Base-by-base conservation (phyloP, 2,888 invertebrate species). In the Andricus quercusramuli region DNA sequence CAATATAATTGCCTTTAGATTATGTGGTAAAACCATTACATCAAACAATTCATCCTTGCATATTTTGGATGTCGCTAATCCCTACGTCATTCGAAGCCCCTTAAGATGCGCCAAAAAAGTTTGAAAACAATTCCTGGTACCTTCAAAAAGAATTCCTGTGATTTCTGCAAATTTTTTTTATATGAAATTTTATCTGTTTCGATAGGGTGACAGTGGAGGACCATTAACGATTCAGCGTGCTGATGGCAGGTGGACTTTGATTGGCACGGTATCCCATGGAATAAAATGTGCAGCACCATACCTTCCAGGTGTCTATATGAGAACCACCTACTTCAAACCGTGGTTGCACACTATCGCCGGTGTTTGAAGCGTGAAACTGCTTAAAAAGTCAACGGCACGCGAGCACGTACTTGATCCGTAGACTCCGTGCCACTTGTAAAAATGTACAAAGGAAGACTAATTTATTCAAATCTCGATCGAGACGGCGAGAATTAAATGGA, bases 241-340 rank as follows among this genome's bases (percentile, higher is more conserved):
- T 0, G 97, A 97, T 88, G 98, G 98, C 0, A 95, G 96, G 83
- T 98, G 97, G 95, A 96, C 97, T 84, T 93, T 98, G 8, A 97
- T 97, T 1, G 98, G 98, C 9, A 98, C 98, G 0, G 98, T 98
- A 0, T 98, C 98, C 11, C 98, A 98, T 89, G 98, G 98, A n/a
- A 98, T 98, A 87, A 97, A 98, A 90, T 98, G 98, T 89, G 98
- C 98, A 0, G 97, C 97, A 5, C 98, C 98, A 0, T 98, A 97
- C 93, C 93, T 98, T 41, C 98, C 98, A 0, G 98, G 98, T 15
- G 98, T 98, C 59, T 98, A 98, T 93, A 98, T 98, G 98, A 94
- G 98, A 87, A 98, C 98, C 83, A 96, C 97, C 0, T 98, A 94
- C 93, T 98, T 97, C 93, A 98, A 97, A 90, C 97, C 97, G 1